Conservation (phyloP, 1,140 invertebrate species). For the Drosophila pruinosa region DNA sequence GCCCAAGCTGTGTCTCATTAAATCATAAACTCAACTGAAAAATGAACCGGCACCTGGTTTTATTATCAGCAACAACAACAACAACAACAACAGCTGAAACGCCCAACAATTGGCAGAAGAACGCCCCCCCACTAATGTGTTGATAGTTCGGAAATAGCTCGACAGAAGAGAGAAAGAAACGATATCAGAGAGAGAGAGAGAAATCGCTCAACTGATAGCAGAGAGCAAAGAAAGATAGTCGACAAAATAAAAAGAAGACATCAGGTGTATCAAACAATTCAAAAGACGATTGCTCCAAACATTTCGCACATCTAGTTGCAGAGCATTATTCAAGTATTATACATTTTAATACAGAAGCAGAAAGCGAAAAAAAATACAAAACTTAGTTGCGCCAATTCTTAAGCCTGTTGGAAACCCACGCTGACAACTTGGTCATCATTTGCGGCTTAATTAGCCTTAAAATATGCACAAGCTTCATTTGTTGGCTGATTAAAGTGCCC, state of each 20-base stretch:
- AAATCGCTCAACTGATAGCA: neutral
- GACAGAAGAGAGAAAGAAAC: neutral
- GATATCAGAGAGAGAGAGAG: conserved; percentile 8
- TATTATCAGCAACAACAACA: conserved; percentile 12
- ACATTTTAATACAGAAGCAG: too few species aligned
- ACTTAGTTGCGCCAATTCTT: conserved; percentile 28
- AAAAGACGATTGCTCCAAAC: too few species aligned
- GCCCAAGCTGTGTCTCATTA: conserved; percentile 31
- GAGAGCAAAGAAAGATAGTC: too few species aligned
- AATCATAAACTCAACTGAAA: conserved; percentile 21
- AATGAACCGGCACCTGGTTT: conserved; percentile 9
- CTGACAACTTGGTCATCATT: conserved; percentile 66
- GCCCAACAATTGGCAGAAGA: neutral
- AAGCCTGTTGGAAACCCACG: conserved; percentile 32
- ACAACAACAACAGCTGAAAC: neutral
- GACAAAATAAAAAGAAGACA: too few species aligned
- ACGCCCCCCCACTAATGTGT: conserved; percentile 14
- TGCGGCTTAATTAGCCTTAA: conserved; percentile 70
- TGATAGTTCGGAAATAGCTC: neutral
- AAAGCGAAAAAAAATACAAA: neutral
- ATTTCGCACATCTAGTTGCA: too few species aligned
- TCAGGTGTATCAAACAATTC: too few species aligned
- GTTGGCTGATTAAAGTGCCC: conserved; percentile 36
- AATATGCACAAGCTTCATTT: conserved; percentile 56
- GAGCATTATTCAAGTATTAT: too few species aligned